Evolutionary conservation across 2,797 vertebrate genomes (phyloP).

Genomic region (Macrochelys suwanniensis): DNA sequence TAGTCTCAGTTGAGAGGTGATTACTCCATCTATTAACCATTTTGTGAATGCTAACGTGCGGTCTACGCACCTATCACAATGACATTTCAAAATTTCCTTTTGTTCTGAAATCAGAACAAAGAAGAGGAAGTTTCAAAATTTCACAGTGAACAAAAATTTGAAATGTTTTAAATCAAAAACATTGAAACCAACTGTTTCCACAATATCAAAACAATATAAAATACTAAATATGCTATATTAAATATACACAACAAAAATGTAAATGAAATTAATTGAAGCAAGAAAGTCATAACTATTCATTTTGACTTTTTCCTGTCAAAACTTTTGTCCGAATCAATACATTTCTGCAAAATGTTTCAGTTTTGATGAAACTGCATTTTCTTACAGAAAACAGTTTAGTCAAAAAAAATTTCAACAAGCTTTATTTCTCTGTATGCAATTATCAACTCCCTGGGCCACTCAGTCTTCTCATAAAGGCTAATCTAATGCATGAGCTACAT

Average conservation of each 20-base stretch:
- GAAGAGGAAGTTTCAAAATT: neutral
- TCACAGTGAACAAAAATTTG: constrained; percentile 6
- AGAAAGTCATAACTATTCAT: neutral
- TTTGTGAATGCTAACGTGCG: neutral
- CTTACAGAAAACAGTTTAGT: neutral
- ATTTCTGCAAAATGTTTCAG: neutral
- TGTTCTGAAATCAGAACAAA: neutral
- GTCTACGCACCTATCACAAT: neutral
- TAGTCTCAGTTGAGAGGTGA: neutral
- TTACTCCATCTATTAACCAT: neutral
- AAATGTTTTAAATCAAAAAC: neutral
- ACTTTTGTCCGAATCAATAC: neutral
- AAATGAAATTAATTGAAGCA: neutral
- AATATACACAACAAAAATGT: neutral
- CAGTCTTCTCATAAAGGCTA: neutral
- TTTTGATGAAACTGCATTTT: neutral
- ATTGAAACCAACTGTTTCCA: neutral
- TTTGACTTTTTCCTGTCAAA: neutral
- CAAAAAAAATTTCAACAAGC: neutral
- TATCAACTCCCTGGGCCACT: rapidly evolving
- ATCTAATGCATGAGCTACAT: neutral
- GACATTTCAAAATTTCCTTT: constrained; percentile 32
- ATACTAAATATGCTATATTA: neutral
- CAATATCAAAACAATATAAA: neutral
- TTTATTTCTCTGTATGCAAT: neutral